Evolutionary conservation across 2,888 invertebrate species (phyloP).

Genomic region (Drosophila colorata): DNA sequence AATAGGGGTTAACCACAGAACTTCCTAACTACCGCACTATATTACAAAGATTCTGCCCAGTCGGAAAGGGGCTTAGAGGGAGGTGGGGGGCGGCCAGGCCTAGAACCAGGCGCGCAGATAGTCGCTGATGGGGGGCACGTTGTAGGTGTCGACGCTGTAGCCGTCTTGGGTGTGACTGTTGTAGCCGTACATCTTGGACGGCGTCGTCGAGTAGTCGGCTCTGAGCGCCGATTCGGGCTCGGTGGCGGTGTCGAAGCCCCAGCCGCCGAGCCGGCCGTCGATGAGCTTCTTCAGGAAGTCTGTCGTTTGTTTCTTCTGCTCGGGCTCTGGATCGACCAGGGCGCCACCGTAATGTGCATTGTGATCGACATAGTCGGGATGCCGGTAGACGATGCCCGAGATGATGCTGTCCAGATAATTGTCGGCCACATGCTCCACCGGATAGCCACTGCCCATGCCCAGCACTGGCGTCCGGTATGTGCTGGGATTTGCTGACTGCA

Average conservation of each 20-base stretch:
- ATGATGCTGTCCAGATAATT: constrained; percentile 80
- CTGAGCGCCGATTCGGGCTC: constrained; percentile 56
- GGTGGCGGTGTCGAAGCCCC: constrained; percentile 61
- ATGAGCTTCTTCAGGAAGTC: constrained; percentile 77
- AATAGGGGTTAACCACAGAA: constrained; percentile 21
- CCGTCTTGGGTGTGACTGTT: constrained; percentile 66
- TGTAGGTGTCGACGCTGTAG: constrained; percentile 66
- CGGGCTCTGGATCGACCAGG: constrained; percentile 71
- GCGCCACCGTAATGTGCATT: constrained; percentile 65
- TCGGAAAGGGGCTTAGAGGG: too few species aligned
- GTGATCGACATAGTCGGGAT: constrained; percentile 78
- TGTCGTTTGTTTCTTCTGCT: constrained; percentile 75
- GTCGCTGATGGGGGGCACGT: constrained; percentile 62
- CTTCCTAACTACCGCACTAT: constrained; percentile 11
- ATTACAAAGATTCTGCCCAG: constrained; percentile 23
- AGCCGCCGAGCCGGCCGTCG: constrained; percentile 71
- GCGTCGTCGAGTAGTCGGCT: constrained; percentile 54
- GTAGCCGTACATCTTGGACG: constrained; percentile 65
- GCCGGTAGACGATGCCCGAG: constrained; percentile 75
- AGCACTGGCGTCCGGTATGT: constrained; percentile 24
- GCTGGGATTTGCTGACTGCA: constrained; percentile 47
- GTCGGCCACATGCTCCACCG: constrained; percentile 64
- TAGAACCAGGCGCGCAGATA: constrained; percentile 70
- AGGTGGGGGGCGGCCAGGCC: neutral
- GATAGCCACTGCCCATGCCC: constrained; percentile 54